Percentiles rank a stretch among this genome's conserved stretches.
Evolutionary conservation across 2,113 vertebrate species (phyloP).

Genomic region (Egretta garzetta): DNA sequence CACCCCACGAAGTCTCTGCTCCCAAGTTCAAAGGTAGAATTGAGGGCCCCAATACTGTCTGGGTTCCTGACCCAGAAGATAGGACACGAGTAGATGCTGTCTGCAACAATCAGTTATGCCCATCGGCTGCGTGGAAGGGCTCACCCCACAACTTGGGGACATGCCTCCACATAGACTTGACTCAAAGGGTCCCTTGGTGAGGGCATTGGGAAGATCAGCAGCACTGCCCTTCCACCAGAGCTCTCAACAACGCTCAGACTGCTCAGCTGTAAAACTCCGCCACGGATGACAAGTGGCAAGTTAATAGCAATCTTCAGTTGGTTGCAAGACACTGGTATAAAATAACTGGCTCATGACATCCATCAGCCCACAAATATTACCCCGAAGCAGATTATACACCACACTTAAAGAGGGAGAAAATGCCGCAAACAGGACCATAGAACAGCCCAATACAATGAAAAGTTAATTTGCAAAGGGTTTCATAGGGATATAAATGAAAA

Average conservation of each 20-base stretch:
- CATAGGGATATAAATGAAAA: neutral
- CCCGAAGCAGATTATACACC: neutral
- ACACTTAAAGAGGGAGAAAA: neutral
- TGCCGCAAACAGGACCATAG: neutral
- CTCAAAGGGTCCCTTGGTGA: neutral
- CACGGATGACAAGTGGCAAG: fast-evolving
- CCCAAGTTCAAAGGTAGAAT: neutral
- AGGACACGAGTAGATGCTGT: neutral
- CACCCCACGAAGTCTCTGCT: neutral
- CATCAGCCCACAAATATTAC: neutral
- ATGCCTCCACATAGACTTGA: fast-evolving
- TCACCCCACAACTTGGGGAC: neutral
- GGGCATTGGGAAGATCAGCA: neutral
- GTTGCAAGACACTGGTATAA: neutral
- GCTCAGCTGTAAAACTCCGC: neutral
- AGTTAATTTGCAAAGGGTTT: neutral
- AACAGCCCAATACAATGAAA: neutral
- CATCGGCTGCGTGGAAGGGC: neutral
- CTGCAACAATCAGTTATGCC: neutral
- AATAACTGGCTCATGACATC: neutral
- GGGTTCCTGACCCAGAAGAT: neutral
- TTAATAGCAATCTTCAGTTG: neutral
- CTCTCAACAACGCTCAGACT: neutral
- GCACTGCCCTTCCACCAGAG: neutral
- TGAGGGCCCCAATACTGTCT: neutral